phyloP scores from a whole-genome alignment of 2,797 vertebrate species.

The Alauda arvensis region DNA sequence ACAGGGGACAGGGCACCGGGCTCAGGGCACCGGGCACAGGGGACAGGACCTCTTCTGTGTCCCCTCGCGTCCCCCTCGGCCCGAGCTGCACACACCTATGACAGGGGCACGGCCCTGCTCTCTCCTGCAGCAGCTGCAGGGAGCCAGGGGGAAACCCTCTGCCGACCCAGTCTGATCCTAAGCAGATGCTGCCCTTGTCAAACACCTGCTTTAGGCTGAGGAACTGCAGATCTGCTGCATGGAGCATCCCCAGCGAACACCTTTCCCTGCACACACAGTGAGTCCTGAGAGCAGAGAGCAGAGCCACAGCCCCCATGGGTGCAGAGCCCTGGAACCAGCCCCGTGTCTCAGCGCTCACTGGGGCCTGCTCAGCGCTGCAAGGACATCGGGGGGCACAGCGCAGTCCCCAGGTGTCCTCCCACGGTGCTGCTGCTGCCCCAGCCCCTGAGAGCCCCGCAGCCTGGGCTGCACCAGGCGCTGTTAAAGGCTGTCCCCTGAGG shows the following conservation, averaged over 20 bases:
- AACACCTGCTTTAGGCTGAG: background rate
- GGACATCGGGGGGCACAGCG: background rate
- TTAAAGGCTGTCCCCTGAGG: background rate
- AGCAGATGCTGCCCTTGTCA: constrained; percentile 1
- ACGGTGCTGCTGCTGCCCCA: background rate
- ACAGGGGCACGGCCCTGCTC: background rate
- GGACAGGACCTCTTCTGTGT: background rate
- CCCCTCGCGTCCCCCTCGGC: rapidly evolving
- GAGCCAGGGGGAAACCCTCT: background rate
- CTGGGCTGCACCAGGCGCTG: background rate
- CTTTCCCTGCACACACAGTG: background rate
- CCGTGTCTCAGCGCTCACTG: rapidly evolving
- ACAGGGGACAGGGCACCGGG: no score
- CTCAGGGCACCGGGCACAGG: no score
- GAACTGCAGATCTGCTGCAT: background rate
- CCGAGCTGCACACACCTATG: no score
- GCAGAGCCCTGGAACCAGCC: background rate
- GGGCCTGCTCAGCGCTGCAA: rapidly evolving
- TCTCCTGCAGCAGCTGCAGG: background rate
- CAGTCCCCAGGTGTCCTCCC: rapidly evolving
- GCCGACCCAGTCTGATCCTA: background rate
- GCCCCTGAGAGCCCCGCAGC: rapidly evolving
- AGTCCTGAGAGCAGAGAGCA: rapidly evolving
- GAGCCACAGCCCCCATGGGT: background rate
- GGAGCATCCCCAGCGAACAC: background rate